Conservation (phyloP, 1,140 invertebrate species). For the Drosophila sturtevanti region DNA sequence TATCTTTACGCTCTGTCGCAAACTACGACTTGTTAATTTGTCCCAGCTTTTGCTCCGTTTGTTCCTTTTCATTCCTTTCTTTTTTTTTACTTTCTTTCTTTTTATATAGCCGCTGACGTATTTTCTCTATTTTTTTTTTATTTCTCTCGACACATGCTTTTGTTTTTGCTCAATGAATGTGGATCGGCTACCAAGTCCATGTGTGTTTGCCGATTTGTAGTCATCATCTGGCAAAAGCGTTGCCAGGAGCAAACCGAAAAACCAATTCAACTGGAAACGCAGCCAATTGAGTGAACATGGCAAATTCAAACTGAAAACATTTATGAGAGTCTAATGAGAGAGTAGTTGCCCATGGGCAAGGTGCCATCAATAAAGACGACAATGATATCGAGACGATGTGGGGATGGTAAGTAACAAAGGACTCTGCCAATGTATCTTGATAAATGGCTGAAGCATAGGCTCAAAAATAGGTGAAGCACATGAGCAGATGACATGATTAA, state of each 20-base stretch:
- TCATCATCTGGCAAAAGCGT: conserved; percentile 32
- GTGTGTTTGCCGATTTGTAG: conserved; percentile 28
- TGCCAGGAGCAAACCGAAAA: conserved; percentile 42
- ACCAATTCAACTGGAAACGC: conserved; percentile 66
- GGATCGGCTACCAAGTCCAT: conserved; percentile 40
- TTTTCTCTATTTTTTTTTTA: background rate
- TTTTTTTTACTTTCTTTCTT: conserved; percentile 12
- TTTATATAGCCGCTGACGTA: conserved; percentile 5
- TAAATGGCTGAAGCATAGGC: background rate
- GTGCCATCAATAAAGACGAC: background rate
- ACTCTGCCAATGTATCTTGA: background rate
- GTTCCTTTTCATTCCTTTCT: conserved; percentile 8
- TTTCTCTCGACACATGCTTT: conserved; percentile 23
- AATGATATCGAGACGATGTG: background rate
- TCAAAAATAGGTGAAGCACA: background rate
- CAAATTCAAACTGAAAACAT: conserved; percentile 51
- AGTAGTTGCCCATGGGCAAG: background rate
- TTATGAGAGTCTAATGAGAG: conserved; percentile 43
- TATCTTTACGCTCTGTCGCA: conserved; percentile 1
- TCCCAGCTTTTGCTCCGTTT: conserved; percentile 22
- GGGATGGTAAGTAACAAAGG: background rate
- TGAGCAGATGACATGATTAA: conserved; percentile 1
- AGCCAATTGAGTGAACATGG: conserved; percentile 59
- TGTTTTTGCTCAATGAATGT: conserved; percentile 61
- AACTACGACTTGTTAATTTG: conserved; percentile 51